A percentile compares a stretch with the other conserved stretches of the same genome.
Evolutionary conservation across 2,888 invertebrate genomes (phyloP).

Genomic region (Vanessa cardui): DNA sequence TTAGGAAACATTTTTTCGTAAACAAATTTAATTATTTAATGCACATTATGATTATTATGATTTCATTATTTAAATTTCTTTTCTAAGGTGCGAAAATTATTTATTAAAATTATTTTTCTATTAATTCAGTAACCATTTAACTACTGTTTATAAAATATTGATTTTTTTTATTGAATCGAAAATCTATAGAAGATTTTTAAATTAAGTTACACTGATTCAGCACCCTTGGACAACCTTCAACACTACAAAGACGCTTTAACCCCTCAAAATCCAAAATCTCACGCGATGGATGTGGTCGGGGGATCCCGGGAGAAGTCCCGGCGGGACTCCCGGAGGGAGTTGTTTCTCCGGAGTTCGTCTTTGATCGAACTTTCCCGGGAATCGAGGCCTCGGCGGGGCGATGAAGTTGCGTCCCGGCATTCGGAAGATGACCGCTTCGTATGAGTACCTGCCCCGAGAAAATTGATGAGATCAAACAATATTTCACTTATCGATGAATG

Average conservation of each 20-base stretch:
- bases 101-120: not conserved
- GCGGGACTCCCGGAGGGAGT: slow-evolving; percentile 67
- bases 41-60: not conserved
- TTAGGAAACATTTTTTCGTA: slow-evolving; percentile 25
- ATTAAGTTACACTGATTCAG: slow-evolving; percentile 22
- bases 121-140: not conserved
- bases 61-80: not conserved
- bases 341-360: slow-evolving; percentile 72
- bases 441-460: slow-evolving; percentile 61
- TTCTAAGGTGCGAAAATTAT: slow-evolving; percentile 3
- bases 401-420: slow-evolving; percentile 69
- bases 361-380: slow-evolving; percentile 65
- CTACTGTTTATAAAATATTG: not conserved
- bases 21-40: not conserved
- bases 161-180: not conserved
- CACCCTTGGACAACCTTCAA: slow-evolving; percentile 38
- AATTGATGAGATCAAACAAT: not conserved
- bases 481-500: too few relatives aligned
- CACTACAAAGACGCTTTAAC: slow-evolving; percentile 31
- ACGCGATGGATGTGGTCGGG: slow-evolving; percentile 69
- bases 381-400: slow-evolving; percentile 68
- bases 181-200: slow-evolving; percentile 4
- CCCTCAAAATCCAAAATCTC: slow-evolving; percentile 44
- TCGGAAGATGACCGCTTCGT: slow-evolving; percentile 79
- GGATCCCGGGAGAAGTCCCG: slow-evolving; percentile 53